Base-by-base conservation (phyloP, 2,113 vertebrate genomes). In the Hucho hucho region DNA sequence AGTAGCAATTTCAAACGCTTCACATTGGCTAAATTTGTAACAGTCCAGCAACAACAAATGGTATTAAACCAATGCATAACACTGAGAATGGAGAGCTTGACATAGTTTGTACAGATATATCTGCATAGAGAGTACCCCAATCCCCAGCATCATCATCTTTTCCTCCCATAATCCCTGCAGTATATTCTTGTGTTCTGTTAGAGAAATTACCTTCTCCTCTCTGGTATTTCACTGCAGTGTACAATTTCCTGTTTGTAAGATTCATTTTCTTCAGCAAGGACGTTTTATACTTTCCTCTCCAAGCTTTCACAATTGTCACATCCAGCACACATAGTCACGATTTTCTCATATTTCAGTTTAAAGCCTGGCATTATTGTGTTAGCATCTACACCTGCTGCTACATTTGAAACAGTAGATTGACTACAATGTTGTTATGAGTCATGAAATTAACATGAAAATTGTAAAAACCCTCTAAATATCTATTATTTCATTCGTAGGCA, bases 151-250 rank as follows among this genome's bases (percentile, higher is more conserved):
- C 28, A 66, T 66, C 13, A 46, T 79, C 16, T 32, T 77, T 9
- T 58, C 0, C 20, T 4, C 49, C 47, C 64, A 9, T 59, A 74
- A 78, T 75, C 71, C 79, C 70, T 72, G 75, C 73, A 46, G 73
- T 58, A 67, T 61, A 18, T 76, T 70, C 24, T 2, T 63, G 53
- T 47, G 4, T 73, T 73, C 71, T 66, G 25, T 66, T 66, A 25
- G 26, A 66, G 64, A 66, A 28, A 66, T 32, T 4, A 5, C 12
- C 14, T 20, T 66, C 26, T 66, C 64, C 13, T 32, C 63, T 64
- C 28, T 66, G 26, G 64, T 29, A 16, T 18, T 11, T 16, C 28
- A 20, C 28, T 66, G 64, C 64, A 66, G 28, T 66, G 64, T 66
- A 7, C 28, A 28, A 16, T 66, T 32, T 29, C 18, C 29, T 67